Evolutionary conservation across 1,140 invertebrate genomes (phyloP).

Genomic region (Pogonomyrmex californicus): DNA sequence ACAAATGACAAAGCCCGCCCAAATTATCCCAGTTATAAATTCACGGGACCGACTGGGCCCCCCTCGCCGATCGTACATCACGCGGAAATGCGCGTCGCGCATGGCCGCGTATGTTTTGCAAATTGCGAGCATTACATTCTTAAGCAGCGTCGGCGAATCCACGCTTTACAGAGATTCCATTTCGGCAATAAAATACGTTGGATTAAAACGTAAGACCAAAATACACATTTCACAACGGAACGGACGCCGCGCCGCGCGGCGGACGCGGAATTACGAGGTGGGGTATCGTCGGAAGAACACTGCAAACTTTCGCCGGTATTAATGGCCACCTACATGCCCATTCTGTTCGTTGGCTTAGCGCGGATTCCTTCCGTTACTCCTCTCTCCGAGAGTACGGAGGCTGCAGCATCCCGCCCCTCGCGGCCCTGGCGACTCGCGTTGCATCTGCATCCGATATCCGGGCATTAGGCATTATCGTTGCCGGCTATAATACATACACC

Average conservation of each 20-base stretch:
- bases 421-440: conserved; percentile 20
- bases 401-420: conserved; percentile 42
- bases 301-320: conserved; percentile 74
- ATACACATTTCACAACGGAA: conserved; percentile 44
- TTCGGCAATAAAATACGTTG: conserved; percentile 60
- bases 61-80: neutral
- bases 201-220: conserved; percentile 63
- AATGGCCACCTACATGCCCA: conserved; percentile 69
- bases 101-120: neutral
- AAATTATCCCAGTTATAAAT: neutral
- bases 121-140: conserved; percentile 36
- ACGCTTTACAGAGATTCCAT: conserved; percentile 58
- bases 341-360: conserved; percentile 72
- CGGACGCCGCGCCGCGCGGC: conserved; percentile 20
- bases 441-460: conserved; percentile 76
- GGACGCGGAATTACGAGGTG: conserved; percentile 54
- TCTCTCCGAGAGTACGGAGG: conserved; percentile 34
- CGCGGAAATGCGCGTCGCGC: neutral
- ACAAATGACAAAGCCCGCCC: neutral
- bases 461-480: conserved; percentile 73
- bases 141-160: conserved; percentile 17
- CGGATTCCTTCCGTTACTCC: conserved; percentile 75
- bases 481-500: conserved; percentile 18
- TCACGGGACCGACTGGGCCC: neutral
- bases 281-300: conserved; percentile 63